Evolutionary conservation across 2,888 invertebrate genomes (phyloP).

Genomic region (Phytoseiulus persimilis): DNA sequence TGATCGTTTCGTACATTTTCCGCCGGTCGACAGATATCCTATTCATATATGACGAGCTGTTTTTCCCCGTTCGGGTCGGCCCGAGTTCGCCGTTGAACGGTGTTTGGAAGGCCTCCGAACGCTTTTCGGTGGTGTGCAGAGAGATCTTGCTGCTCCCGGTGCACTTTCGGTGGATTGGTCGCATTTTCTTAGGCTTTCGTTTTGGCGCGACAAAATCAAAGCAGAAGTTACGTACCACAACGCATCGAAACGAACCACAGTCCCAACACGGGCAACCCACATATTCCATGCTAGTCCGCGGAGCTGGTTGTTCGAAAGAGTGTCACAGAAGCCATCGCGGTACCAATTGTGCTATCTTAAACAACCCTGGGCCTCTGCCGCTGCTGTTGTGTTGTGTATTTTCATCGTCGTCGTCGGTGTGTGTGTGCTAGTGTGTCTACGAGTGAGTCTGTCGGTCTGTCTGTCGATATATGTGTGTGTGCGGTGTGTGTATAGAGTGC

Average conservation of each 20-base stretch:
- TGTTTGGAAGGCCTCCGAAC: neutral
- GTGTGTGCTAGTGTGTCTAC: neutral
- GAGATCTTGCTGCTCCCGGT: neutral
- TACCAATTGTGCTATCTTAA: neutral
- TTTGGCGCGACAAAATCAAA: neutral
- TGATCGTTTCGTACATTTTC: neutral
- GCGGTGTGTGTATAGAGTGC: constrained; percentile 27
- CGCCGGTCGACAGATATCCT: neutral
- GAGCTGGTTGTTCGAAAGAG: neutral
- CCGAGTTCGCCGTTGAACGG: neutral
- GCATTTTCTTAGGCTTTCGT: neutral
- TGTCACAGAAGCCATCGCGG: neutral
- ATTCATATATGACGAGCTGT: neutral
- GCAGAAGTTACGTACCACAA: neutral
- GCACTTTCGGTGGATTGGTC: neutral
- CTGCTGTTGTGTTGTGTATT: constrained; percentile 5
- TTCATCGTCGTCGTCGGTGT: constrained; percentile 5
- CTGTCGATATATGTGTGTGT: constrained; percentile 9
- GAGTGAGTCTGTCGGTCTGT: neutral
- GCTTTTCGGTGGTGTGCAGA: neutral
- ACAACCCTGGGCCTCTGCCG: neutral
- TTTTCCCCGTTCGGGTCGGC: neutral
- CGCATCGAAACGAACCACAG: neutral
- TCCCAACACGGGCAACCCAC: neutral
- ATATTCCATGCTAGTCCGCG: neutral